phyloP scores from a whole-genome alignment of 23 tunicate genomes.

The Oikopleura vanhoeffeni region DNA sequence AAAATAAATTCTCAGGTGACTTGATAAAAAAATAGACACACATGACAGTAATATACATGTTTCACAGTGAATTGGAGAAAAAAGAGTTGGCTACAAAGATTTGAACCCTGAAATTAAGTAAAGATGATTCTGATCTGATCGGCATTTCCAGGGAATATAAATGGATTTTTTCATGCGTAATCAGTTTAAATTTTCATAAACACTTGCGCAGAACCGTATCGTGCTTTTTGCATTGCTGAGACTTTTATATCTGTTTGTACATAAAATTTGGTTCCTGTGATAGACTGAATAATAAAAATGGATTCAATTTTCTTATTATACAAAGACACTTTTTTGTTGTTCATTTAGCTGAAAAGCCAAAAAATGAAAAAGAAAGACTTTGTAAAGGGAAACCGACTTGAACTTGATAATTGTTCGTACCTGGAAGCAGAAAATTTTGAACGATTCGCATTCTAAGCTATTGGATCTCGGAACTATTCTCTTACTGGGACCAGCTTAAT shows the following conservation, averaged over 20 bases:
- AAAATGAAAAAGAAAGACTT: too few species aligned
- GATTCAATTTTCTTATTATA: too few species aligned
- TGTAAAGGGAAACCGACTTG: too few species aligned
- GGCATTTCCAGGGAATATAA: constrained; percentile 98
- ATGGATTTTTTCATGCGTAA: constrained; percentile 84
- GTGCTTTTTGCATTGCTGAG: background rate
- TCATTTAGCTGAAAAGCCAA: too few species aligned
- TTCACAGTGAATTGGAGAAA: too few species aligned
- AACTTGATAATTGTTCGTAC: too few species aligned
- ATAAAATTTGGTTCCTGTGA: background rate
- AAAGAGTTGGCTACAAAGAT: background rate
- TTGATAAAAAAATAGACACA: too few species aligned
- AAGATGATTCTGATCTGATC: constrained; percentile 34
- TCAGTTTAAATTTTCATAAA: constrained; percentile 60
- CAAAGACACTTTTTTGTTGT: too few species aligned
- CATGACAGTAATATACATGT: too few species aligned
- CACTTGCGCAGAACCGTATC: constrained; percentile 46
- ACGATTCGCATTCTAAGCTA: background rate
- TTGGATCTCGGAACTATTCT: background rate
- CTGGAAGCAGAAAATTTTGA: constrained; percentile 14
- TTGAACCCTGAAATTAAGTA: background rate
- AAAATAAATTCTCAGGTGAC: too few species aligned
- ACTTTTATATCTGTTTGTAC: background rate
- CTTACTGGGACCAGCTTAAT: background rate
- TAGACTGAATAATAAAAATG: background rate